Evolutionary conservation across 2,113 vertebrate species (phyloP).

Genomic region (Orcinus orca): DNA sequence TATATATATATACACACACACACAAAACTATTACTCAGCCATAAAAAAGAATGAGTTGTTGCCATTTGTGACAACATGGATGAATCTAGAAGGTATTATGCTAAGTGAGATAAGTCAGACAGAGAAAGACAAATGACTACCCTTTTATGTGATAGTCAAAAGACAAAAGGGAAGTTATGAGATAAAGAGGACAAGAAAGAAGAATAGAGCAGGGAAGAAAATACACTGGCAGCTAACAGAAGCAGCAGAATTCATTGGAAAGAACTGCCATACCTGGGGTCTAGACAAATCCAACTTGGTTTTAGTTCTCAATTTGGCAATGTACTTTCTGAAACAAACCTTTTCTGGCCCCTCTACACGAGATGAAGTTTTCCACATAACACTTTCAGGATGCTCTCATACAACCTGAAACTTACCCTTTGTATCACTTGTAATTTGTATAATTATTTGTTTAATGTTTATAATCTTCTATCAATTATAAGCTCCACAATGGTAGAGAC

Average conservation of each 20-base stretch:
- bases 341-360: neutral
- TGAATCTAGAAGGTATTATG: no score
- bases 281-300: neutral
- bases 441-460: neutral
- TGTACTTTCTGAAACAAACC: neutral
- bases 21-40: no score
- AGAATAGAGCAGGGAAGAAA: neutral
- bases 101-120: no score
- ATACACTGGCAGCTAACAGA: neutral
- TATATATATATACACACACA: neutral
- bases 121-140: neutral
- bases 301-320: neutral
- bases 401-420: neutral
- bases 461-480: neutral
- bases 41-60: no score
- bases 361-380: neutral
- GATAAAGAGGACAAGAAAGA: neutral
- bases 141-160: neutral
- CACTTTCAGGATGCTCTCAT: neutral
- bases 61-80: no score
- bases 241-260: neutral
- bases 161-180: neutral
- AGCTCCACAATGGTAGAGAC: neutral
- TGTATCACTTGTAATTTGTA: neutral
- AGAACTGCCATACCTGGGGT: neutral